phyloP scores from a whole-genome alignment of 2,113 vertebrate species.

The Bagarius yarrelli region DNA sequence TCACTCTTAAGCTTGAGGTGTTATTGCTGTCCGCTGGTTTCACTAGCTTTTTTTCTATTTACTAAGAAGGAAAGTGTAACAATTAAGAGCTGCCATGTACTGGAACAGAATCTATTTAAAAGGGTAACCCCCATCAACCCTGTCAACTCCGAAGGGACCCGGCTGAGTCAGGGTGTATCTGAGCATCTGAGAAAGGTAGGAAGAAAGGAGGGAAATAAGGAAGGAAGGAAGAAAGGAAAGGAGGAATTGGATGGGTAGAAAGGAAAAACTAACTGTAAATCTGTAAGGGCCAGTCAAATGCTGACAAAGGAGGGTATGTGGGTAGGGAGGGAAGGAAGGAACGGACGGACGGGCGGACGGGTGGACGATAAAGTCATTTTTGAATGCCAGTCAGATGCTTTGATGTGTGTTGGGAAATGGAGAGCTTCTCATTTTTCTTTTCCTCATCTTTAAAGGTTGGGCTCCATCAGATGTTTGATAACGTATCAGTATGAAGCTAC shows the following conservation, averaged over 20 bases:
- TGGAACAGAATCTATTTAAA: constrained; percentile 15
- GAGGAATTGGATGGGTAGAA: no score
- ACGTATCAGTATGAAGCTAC: constrained; percentile 8
- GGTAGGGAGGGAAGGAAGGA: no score
- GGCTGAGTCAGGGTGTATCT: not conserved
- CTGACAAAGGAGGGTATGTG: no score
- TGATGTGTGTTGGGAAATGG: not conserved
- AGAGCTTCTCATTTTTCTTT: constrained; percentile 18
- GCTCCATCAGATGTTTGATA: constrained; percentile 9
- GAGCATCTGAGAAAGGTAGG: not conserved
- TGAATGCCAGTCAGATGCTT: not conserved
- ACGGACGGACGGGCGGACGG: no score
- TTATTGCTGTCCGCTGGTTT: no score
- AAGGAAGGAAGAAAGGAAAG: no score
- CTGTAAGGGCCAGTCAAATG: no score
- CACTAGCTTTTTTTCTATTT: no score
- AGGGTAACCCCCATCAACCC: constrained; percentile 18
- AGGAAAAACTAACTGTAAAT: no score
- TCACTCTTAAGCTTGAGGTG: no score
- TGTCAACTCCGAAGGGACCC: not conserved
- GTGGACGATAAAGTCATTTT: not conserved
- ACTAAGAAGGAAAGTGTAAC: constrained; percentile 4
- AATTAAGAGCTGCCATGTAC: constrained; percentile 13
- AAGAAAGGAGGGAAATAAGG: no score
- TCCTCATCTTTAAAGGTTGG: constrained; percentile 29